Evolutionary conservation across 2,888 invertebrate genomes (phyloP).

Genomic region (Drosophila tripunctata): DNA sequence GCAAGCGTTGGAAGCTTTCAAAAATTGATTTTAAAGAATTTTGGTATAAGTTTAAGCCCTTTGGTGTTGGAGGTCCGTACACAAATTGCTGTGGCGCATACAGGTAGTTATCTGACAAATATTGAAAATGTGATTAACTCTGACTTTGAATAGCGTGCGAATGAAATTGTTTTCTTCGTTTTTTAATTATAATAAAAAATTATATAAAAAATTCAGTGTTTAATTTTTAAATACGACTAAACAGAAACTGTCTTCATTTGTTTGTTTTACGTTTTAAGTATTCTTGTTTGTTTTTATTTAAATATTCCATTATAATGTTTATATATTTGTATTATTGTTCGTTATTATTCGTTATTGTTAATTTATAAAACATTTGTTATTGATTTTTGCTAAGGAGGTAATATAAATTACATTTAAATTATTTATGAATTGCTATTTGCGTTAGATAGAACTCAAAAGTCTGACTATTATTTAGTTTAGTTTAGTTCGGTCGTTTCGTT

Average conservation of each 20-base stretch:
- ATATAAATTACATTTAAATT: conserved; percentile 78
- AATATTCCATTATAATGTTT: conserved; percentile 24
- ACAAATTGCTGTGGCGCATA: conserved; percentile 1
- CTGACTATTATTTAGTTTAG: conserved; percentile 64
- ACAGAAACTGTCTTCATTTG: conserved; percentile 64
- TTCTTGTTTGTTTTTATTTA: conserved; percentile 34
- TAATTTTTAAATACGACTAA: conserved; percentile 45
- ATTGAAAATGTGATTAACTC: conserved; percentile 13
- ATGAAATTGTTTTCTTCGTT: conserved; percentile 41
- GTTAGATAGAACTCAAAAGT: conserved; percentile 51
- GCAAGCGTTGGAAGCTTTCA: conserved; percentile 45
- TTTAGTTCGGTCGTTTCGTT: no score
- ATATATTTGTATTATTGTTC: conserved; percentile 8
- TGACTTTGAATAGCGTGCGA: conserved; percentile 41
- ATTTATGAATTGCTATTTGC: conserved; percentile 57
- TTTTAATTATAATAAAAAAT: conserved; percentile 9
- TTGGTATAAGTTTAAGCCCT: conserved; percentile 67
- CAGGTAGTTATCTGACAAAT: no score
- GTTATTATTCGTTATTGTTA: conserved; percentile 13
- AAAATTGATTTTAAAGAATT: conserved; percentile 63
- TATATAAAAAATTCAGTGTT: conserved; percentile 54
- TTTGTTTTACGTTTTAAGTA: conserved; percentile 49
- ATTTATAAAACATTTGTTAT: conserved; percentile 55
- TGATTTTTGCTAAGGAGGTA: conserved; percentile 82
- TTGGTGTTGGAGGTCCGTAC: conserved; percentile 33